Conservation (phyloP, 2,797 vertebrate genomes). For the Clamator glandarius region DNA sequence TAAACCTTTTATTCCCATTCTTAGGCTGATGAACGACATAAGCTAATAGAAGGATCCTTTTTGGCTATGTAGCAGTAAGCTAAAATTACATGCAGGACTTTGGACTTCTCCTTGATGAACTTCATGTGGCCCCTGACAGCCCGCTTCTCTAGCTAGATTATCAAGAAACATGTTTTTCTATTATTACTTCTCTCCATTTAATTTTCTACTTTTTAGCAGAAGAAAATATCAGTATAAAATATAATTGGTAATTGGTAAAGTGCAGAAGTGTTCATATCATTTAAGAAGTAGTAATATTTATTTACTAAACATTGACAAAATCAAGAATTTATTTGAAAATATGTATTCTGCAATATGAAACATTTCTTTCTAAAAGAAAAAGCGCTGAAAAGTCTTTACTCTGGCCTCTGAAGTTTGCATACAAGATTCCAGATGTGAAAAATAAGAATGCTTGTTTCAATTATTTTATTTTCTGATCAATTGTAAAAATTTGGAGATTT, state of each 20-base stretch:
- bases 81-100: neutral
- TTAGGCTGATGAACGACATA: neutral
- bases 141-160: neutral
- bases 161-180: neutral
- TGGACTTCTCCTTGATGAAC: neutral
- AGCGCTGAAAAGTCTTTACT: neutral
- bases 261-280: neutral
- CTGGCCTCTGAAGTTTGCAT: neutral
- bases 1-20: neutral
- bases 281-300: neutral
- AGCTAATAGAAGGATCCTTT: neutral
- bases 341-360: neutral
- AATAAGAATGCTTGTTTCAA: neutral
- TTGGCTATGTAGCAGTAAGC: neutral
- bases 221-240: neutral
- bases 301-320: neutral
- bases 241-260: neutral
- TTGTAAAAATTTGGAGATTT: neutral
- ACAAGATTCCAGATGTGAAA: neutral
- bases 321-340: neutral
- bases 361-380: neutral
- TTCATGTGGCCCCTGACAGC: neutral
- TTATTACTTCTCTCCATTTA: neutral
- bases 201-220: neutral
- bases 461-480: neutral